These are phyloP conservation scores for Sakesphorus luctuosus DNA, from an alignment of 2,113 vertebrate species.

Conservation along the genomic window DNA sequence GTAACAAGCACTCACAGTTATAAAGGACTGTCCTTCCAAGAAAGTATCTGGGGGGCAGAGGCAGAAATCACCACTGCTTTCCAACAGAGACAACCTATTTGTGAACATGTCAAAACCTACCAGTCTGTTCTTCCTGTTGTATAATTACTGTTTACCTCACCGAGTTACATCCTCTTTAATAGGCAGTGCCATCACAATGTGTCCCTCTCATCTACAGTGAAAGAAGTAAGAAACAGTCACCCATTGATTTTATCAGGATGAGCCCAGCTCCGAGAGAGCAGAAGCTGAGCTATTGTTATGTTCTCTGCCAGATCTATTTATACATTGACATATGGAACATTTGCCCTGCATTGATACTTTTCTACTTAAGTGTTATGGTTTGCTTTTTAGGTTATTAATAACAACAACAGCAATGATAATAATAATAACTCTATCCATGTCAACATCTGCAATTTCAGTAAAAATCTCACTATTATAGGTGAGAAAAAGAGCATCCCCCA, in stretches of 20 bases:
- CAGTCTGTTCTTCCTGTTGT: background rate
- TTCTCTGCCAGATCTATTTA: background rate
- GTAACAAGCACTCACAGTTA: background rate
- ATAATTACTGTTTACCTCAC: background rate
- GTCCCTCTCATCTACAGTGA: background rate
- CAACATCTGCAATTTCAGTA: background rate
- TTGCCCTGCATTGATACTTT: background rate
- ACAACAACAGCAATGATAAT: background rate
- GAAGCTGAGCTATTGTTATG: background rate
- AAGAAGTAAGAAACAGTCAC: background rate
- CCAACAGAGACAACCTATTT: background rate
- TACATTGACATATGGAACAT: background rate
- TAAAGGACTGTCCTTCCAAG: background rate
- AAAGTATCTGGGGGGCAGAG: background rate
- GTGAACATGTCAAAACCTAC: background rate
- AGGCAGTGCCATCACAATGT: background rate
- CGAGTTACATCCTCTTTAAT: background rate
- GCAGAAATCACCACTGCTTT: background rate
- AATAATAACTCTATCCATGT: background rate
- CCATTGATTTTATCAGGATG: background rate
- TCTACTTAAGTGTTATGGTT: background rate
- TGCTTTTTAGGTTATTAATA: background rate
- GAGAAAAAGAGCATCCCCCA: background rate
- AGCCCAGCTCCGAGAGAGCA: background rate
- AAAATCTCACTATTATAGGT: fast-evolving